Evolutionary conservation across 2,888 invertebrate species (phyloP).

Genomic region (Caenorhabditis uteleia): DNA sequence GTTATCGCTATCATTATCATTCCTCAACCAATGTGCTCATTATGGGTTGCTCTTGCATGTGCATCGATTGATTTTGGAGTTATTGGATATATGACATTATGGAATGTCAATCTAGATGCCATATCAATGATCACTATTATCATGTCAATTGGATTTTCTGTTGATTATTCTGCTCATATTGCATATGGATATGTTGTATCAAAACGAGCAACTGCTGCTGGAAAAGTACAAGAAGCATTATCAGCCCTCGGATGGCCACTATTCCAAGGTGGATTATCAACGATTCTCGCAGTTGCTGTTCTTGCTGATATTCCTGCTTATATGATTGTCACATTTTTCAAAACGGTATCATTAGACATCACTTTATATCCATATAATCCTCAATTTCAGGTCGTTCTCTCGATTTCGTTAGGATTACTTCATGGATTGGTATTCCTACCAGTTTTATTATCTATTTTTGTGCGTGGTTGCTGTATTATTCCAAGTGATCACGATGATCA

Average conservation of each 20-base stretch:
- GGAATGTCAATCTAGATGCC: constrained; percentile 83
- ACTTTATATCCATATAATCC: constrained; percentile 79
- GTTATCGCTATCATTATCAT: constrained; percentile 90
- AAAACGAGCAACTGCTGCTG: constrained; percentile 39
- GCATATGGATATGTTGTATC: constrained; percentile 69
- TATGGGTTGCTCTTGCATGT: constrained; percentile 94
- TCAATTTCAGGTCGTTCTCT: constrained; percentile 55
- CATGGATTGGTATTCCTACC: constrained; percentile 91
- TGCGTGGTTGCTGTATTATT: constrained; percentile 62
- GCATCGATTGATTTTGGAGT: constrained; percentile 91
- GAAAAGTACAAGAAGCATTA: constrained; percentile 80
- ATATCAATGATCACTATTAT: constrained; percentile 81
- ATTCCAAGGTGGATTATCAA: constrained; percentile 81
- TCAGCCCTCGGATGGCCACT: constrained; percentile 89
- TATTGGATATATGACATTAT: constrained; percentile 92
- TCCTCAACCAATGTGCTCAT: constrained; percentile 84
- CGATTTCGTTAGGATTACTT: constrained; percentile 78
- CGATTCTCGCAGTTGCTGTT: constrained; percentile 86
- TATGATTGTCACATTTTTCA: constrained; percentile 93
- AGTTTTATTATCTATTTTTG: constrained; percentile 70
- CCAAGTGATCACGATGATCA: constrained; percentile 7
- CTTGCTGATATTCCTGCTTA: constrained; percentile 88
- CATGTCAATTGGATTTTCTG: constrained; percentile 95
- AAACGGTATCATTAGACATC: constrained; percentile 77
- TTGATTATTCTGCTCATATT: constrained; percentile 84